Evolutionary conservation across 2,888 invertebrate species (phyloP).

Genomic region (Sthenelais limicola): DNA sequence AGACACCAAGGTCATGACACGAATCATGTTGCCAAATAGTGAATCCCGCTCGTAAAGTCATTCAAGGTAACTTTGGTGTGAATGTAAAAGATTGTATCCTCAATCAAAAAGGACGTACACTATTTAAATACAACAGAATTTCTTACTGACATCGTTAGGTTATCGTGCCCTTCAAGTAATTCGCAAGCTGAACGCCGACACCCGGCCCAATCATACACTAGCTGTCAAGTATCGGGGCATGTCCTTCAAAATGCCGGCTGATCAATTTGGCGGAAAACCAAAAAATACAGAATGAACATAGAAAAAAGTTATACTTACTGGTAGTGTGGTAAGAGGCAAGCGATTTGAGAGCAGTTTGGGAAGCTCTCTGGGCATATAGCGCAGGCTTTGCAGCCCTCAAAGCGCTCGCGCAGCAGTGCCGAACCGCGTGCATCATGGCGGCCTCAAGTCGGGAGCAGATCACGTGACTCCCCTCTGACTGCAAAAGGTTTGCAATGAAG

Average conservation of each 20-base stretch:
- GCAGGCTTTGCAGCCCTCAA: slow-evolving; percentile 76
- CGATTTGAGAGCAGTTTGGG: slow-evolving; percentile 70
- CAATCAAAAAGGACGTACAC: too few species aligned
- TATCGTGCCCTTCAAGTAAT: slow-evolving; percentile 6
- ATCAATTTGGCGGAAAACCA: background rate
- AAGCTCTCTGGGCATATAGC: slow-evolving; percentile 72
- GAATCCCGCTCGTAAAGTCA: too few species aligned
- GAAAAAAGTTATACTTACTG: slow-evolving; percentile 73
- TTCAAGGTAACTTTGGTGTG: too few species aligned
- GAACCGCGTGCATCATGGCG: slow-evolving; percentile 77
- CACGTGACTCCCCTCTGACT: slow-evolving; percentile 40
- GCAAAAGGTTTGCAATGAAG: slow-evolving; percentile 1
- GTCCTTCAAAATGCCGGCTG: slow-evolving; percentile 30
- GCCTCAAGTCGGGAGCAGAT: slow-evolving; percentile 44
- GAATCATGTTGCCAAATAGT: too few species aligned
- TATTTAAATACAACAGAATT: too few species aligned
- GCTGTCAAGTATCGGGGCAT: too few species aligned
- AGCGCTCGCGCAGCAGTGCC: slow-evolving; percentile 76
- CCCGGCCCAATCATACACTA: slow-evolving; percentile 3
- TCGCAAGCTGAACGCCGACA: background rate
- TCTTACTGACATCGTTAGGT: too few species aligned
- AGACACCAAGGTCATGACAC: too few species aligned
- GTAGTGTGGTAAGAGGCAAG: slow-evolving; percentile 74
- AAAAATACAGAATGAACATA: slow-evolving; percentile 6
- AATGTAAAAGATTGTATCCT: too few species aligned